These are phyloP conservation scores for Ochropleura plecta DNA, from an alignment of 2,888 invertebrate species.

Conservation along the genomic window DNA sequence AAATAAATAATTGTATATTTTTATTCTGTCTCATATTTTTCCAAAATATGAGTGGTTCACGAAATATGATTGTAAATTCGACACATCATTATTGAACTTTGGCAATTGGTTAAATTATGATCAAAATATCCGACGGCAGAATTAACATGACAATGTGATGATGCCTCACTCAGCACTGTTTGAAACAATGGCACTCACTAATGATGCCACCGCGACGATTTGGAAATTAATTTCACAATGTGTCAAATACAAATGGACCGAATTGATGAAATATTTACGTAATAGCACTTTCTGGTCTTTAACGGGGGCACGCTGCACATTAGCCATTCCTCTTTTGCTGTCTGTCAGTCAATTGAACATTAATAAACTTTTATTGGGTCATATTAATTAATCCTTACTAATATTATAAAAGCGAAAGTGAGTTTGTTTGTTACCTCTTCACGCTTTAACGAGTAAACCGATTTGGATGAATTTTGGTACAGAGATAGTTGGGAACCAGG, in stretches of 20 bases:
- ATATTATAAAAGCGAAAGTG: no score
- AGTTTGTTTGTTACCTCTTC: no score
- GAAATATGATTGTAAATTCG: not conserved
- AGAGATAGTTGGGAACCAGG: no score
- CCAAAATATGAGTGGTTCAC: constrained; percentile 1
- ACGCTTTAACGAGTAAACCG: no score
- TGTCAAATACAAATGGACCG: constrained; percentile 27
- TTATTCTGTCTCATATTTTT: not conserved
- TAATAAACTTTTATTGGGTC: no score
- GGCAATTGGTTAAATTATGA: constrained; percentile 10
- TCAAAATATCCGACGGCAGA: not conserved
- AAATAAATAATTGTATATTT: not conserved
- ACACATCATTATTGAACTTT: constrained; percentile 12
- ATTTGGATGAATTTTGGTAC: no score
- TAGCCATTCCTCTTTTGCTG: no score
- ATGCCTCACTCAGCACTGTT: constrained; percentile 36
- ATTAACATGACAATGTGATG: constrained; percentile 27
- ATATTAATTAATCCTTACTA: no score
- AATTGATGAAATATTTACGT: constrained; percentile 11
- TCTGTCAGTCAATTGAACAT: no score
- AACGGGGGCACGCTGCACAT: no score
- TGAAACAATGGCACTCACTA: constrained; percentile 42
- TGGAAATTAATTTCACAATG: constrained; percentile 39
- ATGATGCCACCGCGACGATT: constrained; percentile 39
- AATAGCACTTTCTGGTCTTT: not conserved